Conservation (phyloP, 2,888 invertebrate species). For the Sepiola atlantica region DNA sequence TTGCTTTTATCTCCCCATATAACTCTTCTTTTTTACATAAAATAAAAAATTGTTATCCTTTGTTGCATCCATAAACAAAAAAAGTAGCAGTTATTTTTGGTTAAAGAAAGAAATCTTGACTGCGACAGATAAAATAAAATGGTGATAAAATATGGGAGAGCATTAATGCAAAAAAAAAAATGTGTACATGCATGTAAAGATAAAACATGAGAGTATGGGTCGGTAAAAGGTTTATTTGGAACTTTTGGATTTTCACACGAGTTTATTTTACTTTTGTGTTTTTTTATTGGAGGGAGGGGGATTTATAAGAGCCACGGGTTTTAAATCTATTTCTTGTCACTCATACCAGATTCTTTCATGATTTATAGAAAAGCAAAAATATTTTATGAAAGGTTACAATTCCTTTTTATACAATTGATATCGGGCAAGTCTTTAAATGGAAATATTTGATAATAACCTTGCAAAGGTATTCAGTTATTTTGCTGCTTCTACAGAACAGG, state of each 20-base stretch:
- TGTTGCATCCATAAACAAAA: too few species aligned
- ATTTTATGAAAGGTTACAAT: slow-evolving; percentile 24
- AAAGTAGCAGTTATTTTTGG: neutral
- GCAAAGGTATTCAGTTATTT: neutral
- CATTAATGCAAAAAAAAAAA: neutral
- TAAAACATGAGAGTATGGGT: neutral
- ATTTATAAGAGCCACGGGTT: neutral
- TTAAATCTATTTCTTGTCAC: neutral
- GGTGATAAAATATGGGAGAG: neutral
- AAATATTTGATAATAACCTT: neutral
- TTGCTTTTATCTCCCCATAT: neutral
- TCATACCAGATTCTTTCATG: neutral
- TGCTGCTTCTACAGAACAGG: too few species aligned
- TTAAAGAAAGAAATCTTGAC: neutral
- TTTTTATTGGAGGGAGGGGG: too few species aligned
- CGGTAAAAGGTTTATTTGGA: neutral
- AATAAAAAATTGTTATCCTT: neutral
- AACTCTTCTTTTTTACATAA: neutral
- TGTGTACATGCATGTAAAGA: neutral
- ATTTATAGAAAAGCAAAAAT: neutral
- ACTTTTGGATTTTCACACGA: neutral
- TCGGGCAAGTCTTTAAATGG: neutral
- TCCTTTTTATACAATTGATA: neutral
- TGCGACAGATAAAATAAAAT: neutral
- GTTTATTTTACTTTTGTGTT: neutral